Base-by-base conservation (phyloP, 2,888 invertebrate genomes). In the Cataglyphis rosenhaueri region DNA sequence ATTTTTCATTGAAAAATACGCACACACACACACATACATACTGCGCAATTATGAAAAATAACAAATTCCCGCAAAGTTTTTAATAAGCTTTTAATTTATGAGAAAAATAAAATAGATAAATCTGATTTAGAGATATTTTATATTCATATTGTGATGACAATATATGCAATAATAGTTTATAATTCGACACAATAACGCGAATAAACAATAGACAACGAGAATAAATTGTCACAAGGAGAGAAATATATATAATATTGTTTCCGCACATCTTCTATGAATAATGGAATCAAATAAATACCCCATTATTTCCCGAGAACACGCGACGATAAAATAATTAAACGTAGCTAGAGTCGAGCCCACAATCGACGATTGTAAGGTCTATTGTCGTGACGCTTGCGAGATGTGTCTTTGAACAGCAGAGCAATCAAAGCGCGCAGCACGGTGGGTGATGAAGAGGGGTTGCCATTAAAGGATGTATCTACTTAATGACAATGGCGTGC, bases 391-490 rank as follows among this genome's bases (percentile, higher is more conserved):
- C 73, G 44, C 15, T 44, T 25, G 65, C 41, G 15, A 79, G 52
- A 75, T 81, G 81, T 68, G 83, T 64, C 66, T 79, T 3, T 61
- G 57, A 79, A 68, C 85, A 83, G 70, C 83, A 81, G 84, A 84
- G 79, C 87, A 87, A 89, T 88, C 89, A 89, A 87, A 89, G 64
- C 66, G 25, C 44, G 4, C 41, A 61, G 75, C 84, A 83, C 41
- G n/a, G 44, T 44, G 44, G 78, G 84, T 89, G 86, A 89, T 84
- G 86, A 84, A 83, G 85, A 78, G 35, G 59, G 78, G 83, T 61
- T 85, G 85, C 83, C 83, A 88, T 90, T 85, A 90, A 90, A 90
- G 89, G 89, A 90, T 90, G 89, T 88, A 89, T 89, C 89, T 88
- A 90, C 86, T 90, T 90, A 88, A 90, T 90, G 89, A 90, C 89